Base-by-base conservation (phyloP, 2,113 vertebrate species). In the Struthio camelus region DNA sequence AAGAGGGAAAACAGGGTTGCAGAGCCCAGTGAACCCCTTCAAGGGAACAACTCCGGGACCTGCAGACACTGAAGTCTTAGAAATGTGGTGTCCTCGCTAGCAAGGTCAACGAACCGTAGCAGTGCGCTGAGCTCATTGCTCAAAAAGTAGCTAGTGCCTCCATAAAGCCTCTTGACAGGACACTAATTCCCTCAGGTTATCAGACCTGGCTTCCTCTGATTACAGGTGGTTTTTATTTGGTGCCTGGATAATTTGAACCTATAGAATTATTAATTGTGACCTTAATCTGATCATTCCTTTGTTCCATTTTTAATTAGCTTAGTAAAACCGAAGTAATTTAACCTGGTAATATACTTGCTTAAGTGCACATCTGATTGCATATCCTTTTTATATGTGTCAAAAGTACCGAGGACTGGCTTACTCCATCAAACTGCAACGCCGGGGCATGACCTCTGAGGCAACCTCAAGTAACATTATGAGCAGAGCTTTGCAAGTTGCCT, bases 291-390 rank as follows among this genome's bases (percentile, higher is more conserved):
- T 96, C 56, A 36, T 65, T 53, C 51, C 96, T 94, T 95, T 97
- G 93, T 95, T 96, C 96, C 85, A 84, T 80, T 96, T 94, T 96
- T 97, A 97, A 97, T 96, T 97, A 94, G 93, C 95, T 96, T 36
- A 92, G 93, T 95, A 86, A 94, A 97, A 84, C 83, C 56, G 42
- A 75, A 96, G 92, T 81, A 56, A 90, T 93, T 96, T 96, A 78
- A 71, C 88, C 90, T 38, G 42, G 85, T 90, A 94, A 96, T 93
- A 81, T 38, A 78, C 85, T 94, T 93, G 76, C 94, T 92, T 84
- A 95, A 97, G 93, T 84, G 95, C 90, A 86, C 6, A 2, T 90
- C 92, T 95, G 86, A 90, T 78, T 88, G 85, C 93, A 42, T 73
- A 79, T 93, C 90, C 95, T 94, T 92, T 96, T 92, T 77, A 93